Conservation (phyloP, 2,888 invertebrate species). For the Chymomyza fuscimana region DNA sequence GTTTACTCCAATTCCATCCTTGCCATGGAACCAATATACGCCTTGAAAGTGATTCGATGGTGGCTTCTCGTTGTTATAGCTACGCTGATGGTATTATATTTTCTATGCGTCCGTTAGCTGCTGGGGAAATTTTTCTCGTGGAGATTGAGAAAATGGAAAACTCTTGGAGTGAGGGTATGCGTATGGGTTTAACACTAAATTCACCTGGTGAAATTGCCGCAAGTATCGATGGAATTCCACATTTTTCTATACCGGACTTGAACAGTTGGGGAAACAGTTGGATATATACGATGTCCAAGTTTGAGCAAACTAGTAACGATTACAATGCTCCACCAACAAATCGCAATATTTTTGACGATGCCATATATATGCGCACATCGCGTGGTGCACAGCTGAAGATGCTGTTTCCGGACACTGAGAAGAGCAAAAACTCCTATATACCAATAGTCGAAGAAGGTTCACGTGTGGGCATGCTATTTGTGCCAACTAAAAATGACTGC, state of each 20-base stretch:
- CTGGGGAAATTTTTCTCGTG: slow-evolving; percentile 95
- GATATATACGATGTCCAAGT: slow-evolving; percentile 96
- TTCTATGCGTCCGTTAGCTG: slow-evolving; percentile 92
- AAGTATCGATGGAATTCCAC: slow-evolving; percentile 86
- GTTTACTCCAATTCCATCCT: slow-evolving; percentile 88
- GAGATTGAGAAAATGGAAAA: slow-evolving; percentile 96
- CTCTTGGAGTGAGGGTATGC: slow-evolving; percentile 93
- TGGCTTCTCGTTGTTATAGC: slow-evolving; percentile 92
- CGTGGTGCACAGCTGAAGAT: slow-evolving; percentile 86
- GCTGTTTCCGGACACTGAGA: slow-evolving; percentile 83
- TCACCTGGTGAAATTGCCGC: slow-evolving; percentile 87
- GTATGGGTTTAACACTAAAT: slow-evolving; percentile 89
- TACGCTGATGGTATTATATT: slow-evolving; percentile 96
- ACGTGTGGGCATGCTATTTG: slow-evolving; percentile 88
- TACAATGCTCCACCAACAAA: slow-evolving; percentile 33
- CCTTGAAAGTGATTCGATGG: slow-evolving; percentile 91
- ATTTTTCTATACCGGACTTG: slow-evolving; percentile 94
- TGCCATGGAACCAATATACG: slow-evolving; percentile 95
- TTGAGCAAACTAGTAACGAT: slow-evolving; percentile 75
- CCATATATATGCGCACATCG: slow-evolving; percentile 85
- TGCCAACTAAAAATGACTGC: slow-evolving; percentile 85
- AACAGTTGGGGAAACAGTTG: slow-evolving; percentile 93
- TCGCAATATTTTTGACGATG: slow-evolving; percentile 79
- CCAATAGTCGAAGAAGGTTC: slow-evolving; percentile 93
- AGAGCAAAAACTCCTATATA: slow-evolving; percentile 81